Evolutionary conservation across 2,113 vertebrate species (phyloP).

Genomic region (Ammodytes marinus): DNA sequence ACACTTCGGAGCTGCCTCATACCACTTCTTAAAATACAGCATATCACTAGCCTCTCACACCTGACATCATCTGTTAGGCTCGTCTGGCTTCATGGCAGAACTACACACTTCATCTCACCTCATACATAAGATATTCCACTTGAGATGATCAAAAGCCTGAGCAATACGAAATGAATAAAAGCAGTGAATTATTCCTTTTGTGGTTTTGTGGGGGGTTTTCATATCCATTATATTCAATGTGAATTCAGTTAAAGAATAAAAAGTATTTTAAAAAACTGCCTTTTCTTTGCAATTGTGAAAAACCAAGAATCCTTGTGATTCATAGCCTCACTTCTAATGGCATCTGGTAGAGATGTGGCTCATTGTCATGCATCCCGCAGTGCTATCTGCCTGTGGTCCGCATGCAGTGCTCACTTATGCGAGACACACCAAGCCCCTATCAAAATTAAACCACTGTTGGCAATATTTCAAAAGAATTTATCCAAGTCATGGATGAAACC

Average conservation of each 20-base stretch:
- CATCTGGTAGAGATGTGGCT: conserved; percentile 72
- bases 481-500: conserved; percentile 35
- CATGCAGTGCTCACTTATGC: conserved; percentile 74
- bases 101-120: conserved; percentile 25
- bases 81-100: conserved; percentile 18
- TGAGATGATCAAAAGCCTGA: conserved; percentile 28
- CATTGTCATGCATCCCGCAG: conserved; percentile 77
- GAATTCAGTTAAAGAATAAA: conserved; percentile 2
- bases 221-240: conserved; percentile 24
- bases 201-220: not conserved
- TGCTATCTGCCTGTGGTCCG: conserved; percentile 68
- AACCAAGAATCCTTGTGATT: conserved; percentile 51
- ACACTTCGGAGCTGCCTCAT: conserved; percentile 43
- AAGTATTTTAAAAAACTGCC: not conserved
- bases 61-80: conserved; percentile 52
- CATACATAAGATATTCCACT: not conserved
- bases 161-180: conserved; percentile 19
- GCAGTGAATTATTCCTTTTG: conserved; percentile 4
- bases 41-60: conserved; percentile 33
- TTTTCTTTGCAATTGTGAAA: conserved; percentile 30
- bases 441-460: conserved; percentile 49
- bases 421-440: conserved; percentile 55
- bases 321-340: conserved; percentile 55
- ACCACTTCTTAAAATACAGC: conserved; percentile 61
- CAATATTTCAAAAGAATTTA: conserved; percentile 33